Evolutionary conservation across 2,113 vertebrate species (phyloP), one percentile per base, ranked within the genome.

Genomic region (Chitala chitala): DNA sequence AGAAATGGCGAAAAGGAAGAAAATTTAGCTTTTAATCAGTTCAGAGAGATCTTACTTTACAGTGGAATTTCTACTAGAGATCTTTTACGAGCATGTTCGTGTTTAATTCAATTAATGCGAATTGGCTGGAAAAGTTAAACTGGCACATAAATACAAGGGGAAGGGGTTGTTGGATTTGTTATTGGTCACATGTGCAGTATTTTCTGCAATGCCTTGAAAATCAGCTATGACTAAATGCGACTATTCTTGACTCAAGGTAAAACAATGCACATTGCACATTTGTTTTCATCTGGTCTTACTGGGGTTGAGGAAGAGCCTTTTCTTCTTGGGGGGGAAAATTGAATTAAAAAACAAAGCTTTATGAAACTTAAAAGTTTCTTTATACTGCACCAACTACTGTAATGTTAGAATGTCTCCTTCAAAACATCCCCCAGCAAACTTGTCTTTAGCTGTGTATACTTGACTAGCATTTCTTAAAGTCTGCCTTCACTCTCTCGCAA

Each of bases 401-500:
- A 89, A 87, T 81, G 88, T 89, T 90, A 88, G 89, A 93, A 92
- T 92, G 88, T 93, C 88, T 90, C 86, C 87, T 88, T 93, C 89
- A 89, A 90, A 83, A 89, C 87, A 89, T 85, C 86, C 82, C 91
- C 86, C 88, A 89, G 89, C 89, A 90, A 77, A 88, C 86, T 38
- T 63, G 85, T 90, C 69, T 90, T 89, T 82, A 92, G 90, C 89
- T 92, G 88, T 93, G 90, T 86, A 73, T 92, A 90, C 90, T 88
- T 87, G 84, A 90, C 82, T 90, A 89, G 89, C 91, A 90, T 78
- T 91, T 93, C 89, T 87, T 88, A 85, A 90, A 88, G 86, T 91
- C 87, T 95, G 93, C 92, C 90, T 95, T 89, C 84, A 85, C 83
- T 78, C 84, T 92, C 84, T 69, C 91, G 92, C 92, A 92, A 89